Evolutionary conservation across 2,888 invertebrate genomes (phyloP), one percentile per base, ranked within the genome.

Genomic region (Pristionchus mayeri): DNA sequence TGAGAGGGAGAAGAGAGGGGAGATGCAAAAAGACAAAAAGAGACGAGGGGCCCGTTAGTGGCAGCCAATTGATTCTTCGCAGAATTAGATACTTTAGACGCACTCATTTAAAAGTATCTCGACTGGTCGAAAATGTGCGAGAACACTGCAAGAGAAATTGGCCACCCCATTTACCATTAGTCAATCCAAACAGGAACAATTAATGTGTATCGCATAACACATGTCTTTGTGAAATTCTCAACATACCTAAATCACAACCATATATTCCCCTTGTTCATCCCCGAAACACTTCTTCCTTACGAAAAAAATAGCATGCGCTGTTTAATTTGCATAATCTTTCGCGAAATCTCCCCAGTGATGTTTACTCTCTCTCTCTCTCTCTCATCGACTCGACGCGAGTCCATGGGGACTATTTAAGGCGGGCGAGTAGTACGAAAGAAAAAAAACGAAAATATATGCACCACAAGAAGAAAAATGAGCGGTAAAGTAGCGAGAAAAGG

Each of bases 1-100:
- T 30, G 78, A 11, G 79, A 79, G 57, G 34, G 54, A 30, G 60
- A 60, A 57, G 50, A 54, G 79, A 54, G 37, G 6, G 76, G 40
- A 54, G n/a, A 40, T 24, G 30, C n/a, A n/a, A 80, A 48, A 34
- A 57, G 80, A 54, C 57, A 37, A 67, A 83, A 63, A 83, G 67
- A 27, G 30, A n/a, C n/a, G n/a, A n/a, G 37, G n/a, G n/a, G 37
- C 18, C 34, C 52, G 44, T 18, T 44, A 81, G 81, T 44, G 37
- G 40, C 54, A 9, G 81, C 40, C 76, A 50, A 50, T 78, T 50
- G 50, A 78, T 50, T 78, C 44, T 34, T 27, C 76, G 24, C 75
- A n/a, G n/a, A n/a, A n/a, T n/a, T n/a, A n/a, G n/a, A n/a, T n/a
- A n/a, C n/a, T n/a, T n/a, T n/a, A n/a, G n/a, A n/a, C n/a, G n/a